A percentile compares a stretch with the other conserved stretches of the same genome.
These are phyloP conservation scores for Crocodylus rhombifer DNA, from an alignment of 2,797 vertebrate species.

Conservation along the genomic window DNA sequence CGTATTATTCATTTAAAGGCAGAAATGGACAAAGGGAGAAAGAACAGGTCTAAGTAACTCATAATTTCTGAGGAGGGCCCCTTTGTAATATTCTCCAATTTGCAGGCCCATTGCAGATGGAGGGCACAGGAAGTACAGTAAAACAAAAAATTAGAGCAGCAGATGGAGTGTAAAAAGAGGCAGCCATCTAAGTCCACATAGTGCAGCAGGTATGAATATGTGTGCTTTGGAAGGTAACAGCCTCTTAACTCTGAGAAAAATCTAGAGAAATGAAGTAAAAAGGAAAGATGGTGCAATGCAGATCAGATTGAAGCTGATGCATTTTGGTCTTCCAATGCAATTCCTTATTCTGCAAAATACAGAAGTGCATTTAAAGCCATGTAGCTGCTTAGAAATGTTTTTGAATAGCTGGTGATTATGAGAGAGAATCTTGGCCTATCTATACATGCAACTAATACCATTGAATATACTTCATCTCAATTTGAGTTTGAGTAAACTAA, in stretches of 20 bases:
- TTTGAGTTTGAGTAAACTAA: too few species aligned
- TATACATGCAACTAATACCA: too few species aligned
- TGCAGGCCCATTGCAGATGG: background rate
- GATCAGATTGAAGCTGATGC: background rate
- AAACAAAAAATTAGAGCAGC: conserved; percentile 24
- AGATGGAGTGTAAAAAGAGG: conserved; percentile 48
- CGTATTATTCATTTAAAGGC: background rate
- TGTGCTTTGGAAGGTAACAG: conserved; percentile 15
- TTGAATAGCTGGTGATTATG: background rate
- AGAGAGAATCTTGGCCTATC: background rate
- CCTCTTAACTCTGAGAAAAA: conserved; percentile 24
- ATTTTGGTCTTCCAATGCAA: background rate
- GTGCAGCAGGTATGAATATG: conserved; percentile 40
- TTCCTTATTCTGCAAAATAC: background rate
- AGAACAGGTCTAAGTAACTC: background rate
- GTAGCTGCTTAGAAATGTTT: conserved; percentile 10
- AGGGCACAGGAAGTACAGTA: background rate
- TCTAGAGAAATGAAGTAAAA: background rate
- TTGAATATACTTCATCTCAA: too few species aligned
- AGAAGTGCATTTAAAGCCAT: background rate
- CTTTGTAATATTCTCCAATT: background rate
- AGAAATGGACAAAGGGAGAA: background rate
- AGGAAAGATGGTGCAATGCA: background rate
- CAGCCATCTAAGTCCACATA: background rate
- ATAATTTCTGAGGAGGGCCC: conserved; percentile 8